phyloP scores from a whole-genome alignment of 2,113 vertebrate species.

The Kryptolebias marmoratus region DNA sequence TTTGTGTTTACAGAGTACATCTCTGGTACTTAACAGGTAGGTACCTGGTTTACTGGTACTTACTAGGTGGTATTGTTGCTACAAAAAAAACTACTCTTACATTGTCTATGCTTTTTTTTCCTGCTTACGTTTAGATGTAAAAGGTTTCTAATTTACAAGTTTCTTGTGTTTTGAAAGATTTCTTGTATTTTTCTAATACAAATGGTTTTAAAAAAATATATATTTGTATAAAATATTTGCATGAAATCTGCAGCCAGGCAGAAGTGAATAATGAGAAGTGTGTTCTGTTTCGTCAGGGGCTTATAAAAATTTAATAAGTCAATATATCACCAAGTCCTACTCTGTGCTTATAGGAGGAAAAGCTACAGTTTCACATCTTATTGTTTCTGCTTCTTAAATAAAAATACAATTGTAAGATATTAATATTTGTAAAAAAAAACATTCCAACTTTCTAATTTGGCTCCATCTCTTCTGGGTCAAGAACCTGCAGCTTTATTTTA shows the following conservation, averaged over 20 bases:
- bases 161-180: too few species aligned
- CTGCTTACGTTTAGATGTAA: too few species aligned
- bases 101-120: too few species aligned
- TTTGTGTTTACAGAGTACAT: too few species aligned
- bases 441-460: not conserved
- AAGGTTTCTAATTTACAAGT: too few species aligned
- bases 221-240: not conserved
- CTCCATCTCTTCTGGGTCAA: not conserved
- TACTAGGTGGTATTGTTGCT: too few species aligned
- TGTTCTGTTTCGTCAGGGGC: not conserved
- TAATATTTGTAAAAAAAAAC: not conserved
- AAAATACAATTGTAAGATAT: not conserved
- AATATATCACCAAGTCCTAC: not conserved
- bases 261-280: not conserved
- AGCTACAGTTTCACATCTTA: not conserved
- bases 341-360: not conserved
- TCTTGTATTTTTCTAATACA: not conserved
- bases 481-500: not conserved
- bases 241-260: not conserved
- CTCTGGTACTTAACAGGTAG: too few species aligned
- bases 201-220: not conserved
- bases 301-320: not conserved
- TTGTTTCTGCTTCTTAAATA: not conserved
- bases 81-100: too few species aligned
- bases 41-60: too few species aligned